Evolutionary conservation across 1,140 invertebrate species (phyloP), one percentile per base, ranked within the genome.

Genomic region (Goniozus legneri): DNA sequence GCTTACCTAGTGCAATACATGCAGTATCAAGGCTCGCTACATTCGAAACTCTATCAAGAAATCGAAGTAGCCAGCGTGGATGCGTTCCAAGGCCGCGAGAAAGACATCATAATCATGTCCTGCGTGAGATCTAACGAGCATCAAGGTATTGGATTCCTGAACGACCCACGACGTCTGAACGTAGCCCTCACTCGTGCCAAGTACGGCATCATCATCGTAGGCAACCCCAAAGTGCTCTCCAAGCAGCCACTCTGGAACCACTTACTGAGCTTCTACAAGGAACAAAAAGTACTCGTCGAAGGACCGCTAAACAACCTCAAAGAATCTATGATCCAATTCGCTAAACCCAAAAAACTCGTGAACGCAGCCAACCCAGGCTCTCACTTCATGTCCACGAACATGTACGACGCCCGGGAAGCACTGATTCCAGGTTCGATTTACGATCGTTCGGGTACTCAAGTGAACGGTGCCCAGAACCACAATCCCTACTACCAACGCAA

Each of bases 31-130:
- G 97, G 97, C 3, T 91, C 93, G 2, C 76, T 99, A 7, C 95
- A 98, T 65, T 87, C 92, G 4, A 97, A 98, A 69, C 75, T 99
- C 0, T 99, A 99, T 73, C 92, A 98, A 72, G 96, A 98, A 69
- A 97, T 99, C 36, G 97, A 99, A 76, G 95, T 99, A 0, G 97
- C 97, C 0, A 98, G 95, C 76, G 97, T 99, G 8, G 97, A 99
- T 74, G 97, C 97, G 2, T 99, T 99, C 69, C 91, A 94, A 68
- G 89, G 97, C 0, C 79, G 97, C 39, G 97, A 99, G 65, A 99
- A 99, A 67, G 97, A 99, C 65, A 92, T 98, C 34, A 98, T 99
- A 37, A 97, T 99, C 18, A 98, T 99, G 82, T 92, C 98, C 0
- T 98, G 95, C 74, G 87, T 99, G 64, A 81, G 97, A 81, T 78